Evolutionary conservation across 2,113 vertebrate species (phyloP), one percentile per base, ranked within the genome.

Genomic region (Tetrao urogallus): DNA sequence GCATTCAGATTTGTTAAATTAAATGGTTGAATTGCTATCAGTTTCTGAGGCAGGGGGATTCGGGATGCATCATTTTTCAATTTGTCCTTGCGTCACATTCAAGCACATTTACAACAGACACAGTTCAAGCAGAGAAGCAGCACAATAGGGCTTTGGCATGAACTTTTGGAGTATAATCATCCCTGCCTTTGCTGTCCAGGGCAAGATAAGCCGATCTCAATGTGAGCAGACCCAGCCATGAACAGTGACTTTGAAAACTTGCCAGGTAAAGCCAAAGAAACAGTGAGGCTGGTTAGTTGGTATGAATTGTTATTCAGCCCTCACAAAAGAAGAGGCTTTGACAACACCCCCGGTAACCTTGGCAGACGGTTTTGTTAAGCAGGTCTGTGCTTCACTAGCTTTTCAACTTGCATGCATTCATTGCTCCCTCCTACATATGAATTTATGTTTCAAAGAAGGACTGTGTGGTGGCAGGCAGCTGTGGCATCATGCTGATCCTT

Each of bases 331-430:
- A 80, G 63, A 90, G 91, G 82, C 88, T 97, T 92, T 86, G 92
- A 94, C 93, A 94, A 63, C 93, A 81, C 76, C 88, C 91, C 70
- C 92, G 45, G 94, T 96, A 97, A 97, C 93, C 94, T 84, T 96
- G 96, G 95, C 92, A 82, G 95, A 95, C 61, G 75, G 95, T 94
- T 97, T 97, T 97, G 94, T 97, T 94, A 86, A 92, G 94, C 90
- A 86, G 94, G 95, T 93, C 92, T 90, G 93, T 94, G 90, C 90
- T 78, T 90, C 48, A 4, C 76, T 95, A 93, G 70, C 93, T 95
- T 97, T 94, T 97, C 88, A 95, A 50, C 95, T 93, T 75, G 8
- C 83, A 82, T 90, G 92, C 93, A 84, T 95, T 96, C 92, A 95
- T n/a, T 69, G 76, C 92, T 97, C 5, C 88, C 94, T 97, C 94